phyloP scores from a whole-genome alignment of 2,888 invertebrate species.

The Plagodis pulveraria region DNA sequence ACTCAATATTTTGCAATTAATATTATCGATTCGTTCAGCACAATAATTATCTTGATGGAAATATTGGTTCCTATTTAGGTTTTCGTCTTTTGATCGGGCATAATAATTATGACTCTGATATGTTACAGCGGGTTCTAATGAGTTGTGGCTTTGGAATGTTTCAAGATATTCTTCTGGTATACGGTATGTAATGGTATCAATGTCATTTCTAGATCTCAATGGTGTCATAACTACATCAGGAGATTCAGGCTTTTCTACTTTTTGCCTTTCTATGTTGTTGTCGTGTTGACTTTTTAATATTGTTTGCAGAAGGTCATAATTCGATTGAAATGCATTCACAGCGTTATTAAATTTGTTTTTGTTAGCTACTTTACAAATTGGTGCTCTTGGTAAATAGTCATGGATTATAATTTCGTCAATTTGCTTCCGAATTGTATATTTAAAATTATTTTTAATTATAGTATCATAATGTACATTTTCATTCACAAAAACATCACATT shows the following conservation, averaged over 20 bases:
- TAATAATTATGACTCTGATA: slow-evolving; percentile 58
- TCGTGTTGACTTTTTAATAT: slow-evolving; percentile 47
- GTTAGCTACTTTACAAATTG: background rate
- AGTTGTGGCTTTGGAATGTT: slow-evolving; percentile 60
- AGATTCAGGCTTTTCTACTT: slow-evolving; percentile 3
- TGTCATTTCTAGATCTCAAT: background rate
- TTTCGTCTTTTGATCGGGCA: slow-evolving; percentile 21
- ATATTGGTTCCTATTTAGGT: slow-evolving; percentile 12
- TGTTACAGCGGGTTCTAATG: slow-evolving; percentile 34
- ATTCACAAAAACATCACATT: slow-evolving; percentile 32
- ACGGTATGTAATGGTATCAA: slow-evolving; percentile 22
- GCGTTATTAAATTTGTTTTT: background rate
- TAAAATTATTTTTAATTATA: slow-evolving; percentile 35
- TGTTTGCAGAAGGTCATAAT: slow-evolving; percentile 65
- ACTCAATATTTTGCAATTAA: background rate
- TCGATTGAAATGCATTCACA: slow-evolving; percentile 45
- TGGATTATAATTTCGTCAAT: slow-evolving; percentile 42
- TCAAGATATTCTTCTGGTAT: slow-evolving; percentile 2
- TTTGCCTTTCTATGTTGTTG: slow-evolving; percentile 1
- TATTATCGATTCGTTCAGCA: slow-evolving; percentile 2
- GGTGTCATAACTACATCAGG: slow-evolving; percentile 13
- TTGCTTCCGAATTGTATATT: slow-evolving; percentile 35
- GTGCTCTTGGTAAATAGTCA: slow-evolving; percentile 33
- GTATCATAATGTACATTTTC: slow-evolving; percentile 39
- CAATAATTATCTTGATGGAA: background rate